Evolutionary conservation across 2,888 invertebrate species (phyloP), one percentile per base, ranked within the genome.

Genomic region (Pheosia tremula): DNA sequence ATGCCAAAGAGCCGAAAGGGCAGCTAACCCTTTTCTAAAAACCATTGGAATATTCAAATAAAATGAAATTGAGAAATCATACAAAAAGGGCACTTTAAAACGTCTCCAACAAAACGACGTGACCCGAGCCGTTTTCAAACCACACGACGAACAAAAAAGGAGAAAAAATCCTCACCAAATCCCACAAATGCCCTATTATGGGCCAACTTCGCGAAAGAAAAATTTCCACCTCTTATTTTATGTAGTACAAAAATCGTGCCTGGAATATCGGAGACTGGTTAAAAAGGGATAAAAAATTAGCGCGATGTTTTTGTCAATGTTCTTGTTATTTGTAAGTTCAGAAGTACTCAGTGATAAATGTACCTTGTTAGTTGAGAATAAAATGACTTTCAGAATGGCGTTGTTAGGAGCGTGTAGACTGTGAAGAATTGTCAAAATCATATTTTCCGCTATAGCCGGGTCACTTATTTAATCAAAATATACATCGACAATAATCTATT

Each of bases 121-220:
- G 53, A 11, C 53, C 37, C 36, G 11, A 53, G 9, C 37, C 53
- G 11, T 37, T 36, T 37, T 5, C 10, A 37, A 53, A 53, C 53
- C 53, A 24, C 53, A 53, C 53, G 53, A 53, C 53, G 53, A 53
- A 10, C 10, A 11, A 53, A 53, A 53, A 53, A 53, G 10, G 36
- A 53, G 37, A 24, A 37, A 36, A 53, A 53, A 53, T 37, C 53
- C 37, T 37, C 37, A 53, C 37, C 10, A 53, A 37, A 53, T 53
- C 36, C 53, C 53, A 53, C 53, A 53, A 53, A 53, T 53, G 37
- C 53, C 53, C 37, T 11, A 53, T 53, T 53, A 53, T 37, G 53
- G 52, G 37, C 37, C 53, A 53, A 53, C 38, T 53, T 53, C 53
- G 11, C 10, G 9, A 37, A 37, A 53, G 53, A 53, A 53, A 53